Evolutionary conservation across 2,797 vertebrate genomes (phyloP).

Genomic region (Poecilia picta): DNA sequence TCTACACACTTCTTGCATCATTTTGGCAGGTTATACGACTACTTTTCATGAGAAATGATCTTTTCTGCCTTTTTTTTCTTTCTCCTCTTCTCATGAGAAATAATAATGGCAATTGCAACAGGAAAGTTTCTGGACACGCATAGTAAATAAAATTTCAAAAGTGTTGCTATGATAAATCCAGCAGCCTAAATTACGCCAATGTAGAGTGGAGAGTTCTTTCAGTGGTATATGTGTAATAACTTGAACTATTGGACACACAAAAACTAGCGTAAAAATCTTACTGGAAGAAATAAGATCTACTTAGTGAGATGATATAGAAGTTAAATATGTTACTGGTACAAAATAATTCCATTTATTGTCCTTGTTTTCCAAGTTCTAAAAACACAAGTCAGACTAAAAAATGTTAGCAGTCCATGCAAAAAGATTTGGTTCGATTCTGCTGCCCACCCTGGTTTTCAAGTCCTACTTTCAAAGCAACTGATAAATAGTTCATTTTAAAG

Average conservation of each 20-base stretch:
- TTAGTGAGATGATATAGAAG: background rate
- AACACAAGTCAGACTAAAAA: background rate
- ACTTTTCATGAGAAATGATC: background rate
- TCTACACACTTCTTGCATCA: background rate
- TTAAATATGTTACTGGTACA: background rate
- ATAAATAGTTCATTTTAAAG: background rate
- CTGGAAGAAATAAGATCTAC: background rate
- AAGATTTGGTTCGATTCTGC: constrained; percentile 36
- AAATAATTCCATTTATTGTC: background rate
- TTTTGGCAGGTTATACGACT: background rate
- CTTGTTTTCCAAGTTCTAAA: constrained; percentile 3
- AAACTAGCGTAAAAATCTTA: background rate
- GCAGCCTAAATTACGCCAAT: too few species aligned
- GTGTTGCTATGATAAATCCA: too few species aligned
- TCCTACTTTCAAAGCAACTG: background rate
- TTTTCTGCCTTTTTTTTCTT: background rate
- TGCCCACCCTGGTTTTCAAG: background rate
- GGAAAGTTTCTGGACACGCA: background rate
- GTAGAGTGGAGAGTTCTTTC: background rate
- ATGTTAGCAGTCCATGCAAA: background rate
- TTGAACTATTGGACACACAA: background rate
- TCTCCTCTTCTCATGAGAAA: background rate
- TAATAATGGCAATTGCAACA: background rate
- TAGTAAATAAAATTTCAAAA: too few species aligned
- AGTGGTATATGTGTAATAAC: background rate